phyloP scores from a whole-genome alignment of 37 sponge, comb jelly and placozoan species.

The Diacarnus erythraeanus region DNA sequence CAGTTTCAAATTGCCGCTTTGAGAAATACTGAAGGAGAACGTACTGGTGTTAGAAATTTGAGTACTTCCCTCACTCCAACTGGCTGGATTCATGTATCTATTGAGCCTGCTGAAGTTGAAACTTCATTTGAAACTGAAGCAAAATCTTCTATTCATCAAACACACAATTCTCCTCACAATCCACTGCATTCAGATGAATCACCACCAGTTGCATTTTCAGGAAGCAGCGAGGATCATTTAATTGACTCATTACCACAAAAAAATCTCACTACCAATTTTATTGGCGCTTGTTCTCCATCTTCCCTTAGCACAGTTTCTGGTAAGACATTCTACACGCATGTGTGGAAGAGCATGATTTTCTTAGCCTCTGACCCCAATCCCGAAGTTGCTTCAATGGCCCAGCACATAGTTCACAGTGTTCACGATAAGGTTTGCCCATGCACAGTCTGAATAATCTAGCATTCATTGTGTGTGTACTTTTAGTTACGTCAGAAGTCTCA shows the following conservation, averaged over 20 bases:
- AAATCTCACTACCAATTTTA: slow-evolving; percentile 19
- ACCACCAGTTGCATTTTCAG: not conserved
- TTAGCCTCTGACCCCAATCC: slow-evolving; percentile 68
- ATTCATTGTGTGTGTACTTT: not conserved
- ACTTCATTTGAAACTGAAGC: slow-evolving; percentile 3
- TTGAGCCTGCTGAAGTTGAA: slow-evolving; percentile 32
- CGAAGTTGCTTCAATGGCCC: slow-evolving; percentile 49
- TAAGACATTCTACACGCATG: slow-evolving; percentile 26
- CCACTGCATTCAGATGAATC: not conserved
- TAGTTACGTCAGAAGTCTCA: slow-evolving; percentile 56
- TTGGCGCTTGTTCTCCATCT: slow-evolving; percentile 6
- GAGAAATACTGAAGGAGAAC: slow-evolving; percentile 25
- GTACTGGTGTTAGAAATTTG: slow-evolving; percentile 30
- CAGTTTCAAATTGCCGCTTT: slow-evolving; percentile 85
- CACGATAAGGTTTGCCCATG: slow-evolving; percentile 43
- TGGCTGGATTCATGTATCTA: slow-evolving; percentile 74
- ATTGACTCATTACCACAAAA: slow-evolving; percentile 36
- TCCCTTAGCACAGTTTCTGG: not conserved
- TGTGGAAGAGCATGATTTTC: slow-evolving; percentile 56
- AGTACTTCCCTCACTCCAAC: slow-evolving; percentile 65
- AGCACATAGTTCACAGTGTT: slow-evolving; percentile 37
- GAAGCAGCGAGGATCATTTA: slow-evolving; percentile 21
- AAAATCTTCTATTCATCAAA: not conserved
- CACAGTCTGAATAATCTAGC: not conserved
- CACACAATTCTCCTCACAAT: not conserved